These are phyloP conservation scores for Pterobdella sp. DNA, from an alignment of 2,888 invertebrate species.

Conservation along the genomic window DNA sequence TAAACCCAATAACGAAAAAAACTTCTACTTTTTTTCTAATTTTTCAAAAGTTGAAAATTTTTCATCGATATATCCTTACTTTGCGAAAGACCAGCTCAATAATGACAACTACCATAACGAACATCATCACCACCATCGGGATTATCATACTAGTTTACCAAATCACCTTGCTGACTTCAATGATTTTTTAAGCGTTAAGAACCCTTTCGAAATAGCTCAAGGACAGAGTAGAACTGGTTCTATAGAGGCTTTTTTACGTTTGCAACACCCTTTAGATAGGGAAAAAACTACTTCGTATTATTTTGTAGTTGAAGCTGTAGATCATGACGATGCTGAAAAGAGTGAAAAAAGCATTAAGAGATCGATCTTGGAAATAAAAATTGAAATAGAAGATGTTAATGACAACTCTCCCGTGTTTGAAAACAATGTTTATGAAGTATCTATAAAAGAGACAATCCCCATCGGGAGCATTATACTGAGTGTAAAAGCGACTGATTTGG, in stretches of 20 bases:
- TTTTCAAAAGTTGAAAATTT: background rate
- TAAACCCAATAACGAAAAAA: background rate
- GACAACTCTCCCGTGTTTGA: constrained; percentile 29
- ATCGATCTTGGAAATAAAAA: constrained; percentile 28
- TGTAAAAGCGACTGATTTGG: constrained; percentile 28
- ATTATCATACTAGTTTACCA: background rate
- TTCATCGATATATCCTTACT: background rate
- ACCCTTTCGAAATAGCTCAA: constrained; percentile 2
- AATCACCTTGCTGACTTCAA: background rate
- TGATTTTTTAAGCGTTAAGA: background rate
- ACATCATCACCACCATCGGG: background rate
- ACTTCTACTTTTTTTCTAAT: background rate
- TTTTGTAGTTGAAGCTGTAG: constrained; percentile 34
- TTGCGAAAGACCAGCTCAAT: background rate
- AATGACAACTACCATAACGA: background rate
- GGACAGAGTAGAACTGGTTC: background rate
- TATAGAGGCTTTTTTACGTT: constrained; percentile 33
- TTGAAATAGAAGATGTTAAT: constrained; percentile 30
- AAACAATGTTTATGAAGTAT: constrained; percentile 1
- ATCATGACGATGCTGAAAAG: constrained; percentile 27
- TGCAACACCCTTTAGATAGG: constrained; percentile 35
- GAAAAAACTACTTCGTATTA: constrained; percentile 34
- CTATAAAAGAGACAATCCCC: constrained; percentile 30
- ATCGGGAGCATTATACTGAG: constrained; percentile 21
- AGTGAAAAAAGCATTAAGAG: background rate